A percentile compares a stretch with the other conserved stretches of the same genome.
phyloP scores from a whole-genome alignment of 1,140 invertebrate genomes.

The Heliothis subflexa region DNA sequence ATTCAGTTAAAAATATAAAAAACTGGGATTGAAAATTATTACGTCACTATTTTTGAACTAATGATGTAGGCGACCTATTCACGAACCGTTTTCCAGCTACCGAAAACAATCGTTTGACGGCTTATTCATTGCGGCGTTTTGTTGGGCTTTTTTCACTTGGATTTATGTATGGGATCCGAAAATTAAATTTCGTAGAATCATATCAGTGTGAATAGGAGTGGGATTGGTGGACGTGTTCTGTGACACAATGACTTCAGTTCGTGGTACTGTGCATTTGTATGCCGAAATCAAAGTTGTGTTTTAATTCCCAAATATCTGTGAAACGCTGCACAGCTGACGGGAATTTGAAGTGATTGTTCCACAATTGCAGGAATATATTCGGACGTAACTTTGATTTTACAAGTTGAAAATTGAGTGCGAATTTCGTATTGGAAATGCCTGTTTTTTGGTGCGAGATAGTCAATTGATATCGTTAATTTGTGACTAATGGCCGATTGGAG shows the following conservation, averaged over 20 bases:
- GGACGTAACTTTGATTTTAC: no score
- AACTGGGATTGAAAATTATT: neutral
- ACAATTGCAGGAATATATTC: no score
- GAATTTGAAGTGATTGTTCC: no score
- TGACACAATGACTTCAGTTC: neutral
- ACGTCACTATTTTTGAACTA: conserved; percentile 4
- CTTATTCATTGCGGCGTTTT: neutral
- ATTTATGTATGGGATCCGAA: conserved; percentile 5
- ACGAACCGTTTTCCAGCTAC: neutral
- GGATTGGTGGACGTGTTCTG: neutral
- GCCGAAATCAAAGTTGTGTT: no score
- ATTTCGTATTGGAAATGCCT: no score
- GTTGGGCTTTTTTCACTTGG: neutral
- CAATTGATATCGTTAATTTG: no score
- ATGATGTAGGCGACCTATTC: conserved; percentile 12
- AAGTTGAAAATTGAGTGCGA: no score
- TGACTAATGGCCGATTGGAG: no score
- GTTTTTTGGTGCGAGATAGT: no score
- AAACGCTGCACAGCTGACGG: no score
- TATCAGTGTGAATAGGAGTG: conserved; percentile 1
- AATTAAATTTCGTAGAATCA: conserved; percentile 3
- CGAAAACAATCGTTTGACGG: conserved; percentile 10
- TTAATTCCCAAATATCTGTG: no score
- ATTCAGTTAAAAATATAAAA: no score
- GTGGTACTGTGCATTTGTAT: neutral